phyloP scores from a whole-genome alignment of 2,797 vertebrate genomes.

The Hirundo rustica region DNA sequence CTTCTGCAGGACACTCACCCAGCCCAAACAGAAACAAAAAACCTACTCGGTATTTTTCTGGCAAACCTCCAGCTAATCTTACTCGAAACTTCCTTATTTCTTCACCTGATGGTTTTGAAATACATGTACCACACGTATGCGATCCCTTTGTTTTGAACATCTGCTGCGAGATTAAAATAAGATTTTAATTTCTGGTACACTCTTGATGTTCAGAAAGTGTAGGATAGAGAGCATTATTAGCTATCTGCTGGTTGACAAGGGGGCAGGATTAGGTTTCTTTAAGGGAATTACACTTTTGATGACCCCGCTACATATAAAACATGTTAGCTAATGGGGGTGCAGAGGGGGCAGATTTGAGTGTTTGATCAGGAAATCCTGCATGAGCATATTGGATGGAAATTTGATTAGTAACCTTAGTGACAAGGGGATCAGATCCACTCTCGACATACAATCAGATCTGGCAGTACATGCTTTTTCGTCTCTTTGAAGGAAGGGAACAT shows the following conservation, averaged over 20 bases:
- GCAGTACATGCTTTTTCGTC: constrained; percentile 81
- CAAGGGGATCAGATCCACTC: constrained; percentile 84
- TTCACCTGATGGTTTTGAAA: constrained; percentile 54
- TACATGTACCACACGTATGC: neutral
- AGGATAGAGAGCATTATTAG: constrained; percentile 70
- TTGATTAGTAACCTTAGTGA: constrained; percentile 95
- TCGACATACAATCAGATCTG: constrained; percentile 86
- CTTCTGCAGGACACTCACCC: neutral
- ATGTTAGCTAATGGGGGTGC: constrained; percentile 91
- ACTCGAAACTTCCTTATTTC: constrained; percentile 28
- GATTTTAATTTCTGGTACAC: constrained; percentile 69
- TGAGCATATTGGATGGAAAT: constrained; percentile 90
- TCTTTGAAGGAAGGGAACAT: constrained; percentile 82
- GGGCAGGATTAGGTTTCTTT: constrained; percentile 91
- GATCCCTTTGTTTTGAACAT: constrained; percentile 65
- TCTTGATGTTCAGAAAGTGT: constrained; percentile 71
- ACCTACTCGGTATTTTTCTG: neutral
- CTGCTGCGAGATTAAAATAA: constrained; percentile 68
- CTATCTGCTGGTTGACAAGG: constrained; percentile 80
- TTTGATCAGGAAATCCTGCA: constrained; percentile 94
- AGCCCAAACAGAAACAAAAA: neutral
- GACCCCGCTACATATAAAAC: constrained; percentile 91
- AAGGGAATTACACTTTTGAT: constrained; percentile 89
- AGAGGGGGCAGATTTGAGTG: constrained; percentile 82
- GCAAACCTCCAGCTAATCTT: neutral